Percentiles rank a stretch among this genome's conserved stretches.
phyloP scores from a whole-genome alignment of 23 tunicate genomes.

The Trididemnum clinides region DNA sequence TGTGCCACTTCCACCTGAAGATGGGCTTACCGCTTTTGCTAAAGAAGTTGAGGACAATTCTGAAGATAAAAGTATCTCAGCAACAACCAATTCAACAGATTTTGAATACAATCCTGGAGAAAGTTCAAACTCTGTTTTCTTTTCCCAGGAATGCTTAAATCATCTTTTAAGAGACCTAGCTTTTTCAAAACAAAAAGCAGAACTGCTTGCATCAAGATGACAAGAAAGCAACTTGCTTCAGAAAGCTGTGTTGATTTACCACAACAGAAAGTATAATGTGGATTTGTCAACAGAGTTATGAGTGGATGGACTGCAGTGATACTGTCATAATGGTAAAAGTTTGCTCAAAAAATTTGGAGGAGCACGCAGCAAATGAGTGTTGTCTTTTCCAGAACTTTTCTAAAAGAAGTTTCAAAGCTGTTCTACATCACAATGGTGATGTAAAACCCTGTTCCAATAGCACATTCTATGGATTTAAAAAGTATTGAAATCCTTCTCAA shows the following conservation, averaged over 20 bases:
- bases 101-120: background rate
- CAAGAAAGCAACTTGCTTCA: slow-evolving; percentile 2
- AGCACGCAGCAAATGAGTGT: slow-evolving; percentile 10
- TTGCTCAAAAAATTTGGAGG: slow-evolving; percentile 1
- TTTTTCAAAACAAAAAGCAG: background rate
- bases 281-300: background rate
- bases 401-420: background rate
- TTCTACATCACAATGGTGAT: background rate
- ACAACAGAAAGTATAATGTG: background rate
- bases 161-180: background rate
- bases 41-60: too few species aligned
- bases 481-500: slow-evolving; percentile 15
- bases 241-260: background rate
- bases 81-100: background rate
- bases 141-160: too few species aligned
- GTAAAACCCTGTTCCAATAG: background rate
- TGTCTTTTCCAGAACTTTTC: background rate
- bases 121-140: too few species aligned
- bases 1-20: too few species aligned
- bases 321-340: background rate
- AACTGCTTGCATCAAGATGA: too few species aligned
- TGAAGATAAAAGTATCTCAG: too few species aligned
- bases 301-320: background rate
- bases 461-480: slow-evolving; percentile 8
- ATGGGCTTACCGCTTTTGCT: too few species aligned